Conservation (phyloP, 2,797 vertebrate species). For the Ctenopoma multispine region DNA sequence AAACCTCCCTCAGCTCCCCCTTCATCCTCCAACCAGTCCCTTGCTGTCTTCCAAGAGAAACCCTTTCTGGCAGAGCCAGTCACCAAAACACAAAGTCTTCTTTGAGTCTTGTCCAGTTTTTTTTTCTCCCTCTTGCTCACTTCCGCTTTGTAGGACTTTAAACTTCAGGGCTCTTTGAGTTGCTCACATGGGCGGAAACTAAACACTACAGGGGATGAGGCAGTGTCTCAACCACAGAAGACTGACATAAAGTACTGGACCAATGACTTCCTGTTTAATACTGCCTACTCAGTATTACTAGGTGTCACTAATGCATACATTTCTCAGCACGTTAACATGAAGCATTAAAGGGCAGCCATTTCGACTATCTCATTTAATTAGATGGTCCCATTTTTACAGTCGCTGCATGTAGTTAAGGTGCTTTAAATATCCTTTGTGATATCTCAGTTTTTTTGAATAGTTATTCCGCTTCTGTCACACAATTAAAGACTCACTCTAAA, state of each 20-base stretch:
- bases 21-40: conserved; percentile 58
- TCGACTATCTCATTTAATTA: conserved; percentile 24
- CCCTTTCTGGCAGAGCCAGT: conserved; percentile 71
- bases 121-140: conserved; percentile 70
- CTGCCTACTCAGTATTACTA: conserved; percentile 38
- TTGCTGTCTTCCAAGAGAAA: conserved; percentile 76
- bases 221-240: conserved; percentile 44
- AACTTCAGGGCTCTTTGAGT: conserved; percentile 90
- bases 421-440: conserved; percentile 40
- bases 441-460: conserved; percentile 19
- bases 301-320: background rate
- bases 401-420: conserved; percentile 12
- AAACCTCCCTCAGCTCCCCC: conserved; percentile 56
- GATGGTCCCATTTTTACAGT: conserved; percentile 18
- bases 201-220: conserved; percentile 52
- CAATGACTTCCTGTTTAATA: conserved; percentile 48
- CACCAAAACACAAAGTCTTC: conserved; percentile 88
- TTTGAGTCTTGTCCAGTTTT: conserved; percentile 88
- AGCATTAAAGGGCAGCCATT: background rate
- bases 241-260: conserved; percentile 38
- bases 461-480: conserved; percentile 18
- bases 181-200: conserved; percentile 81
- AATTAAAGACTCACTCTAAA: conserved; percentile 26
- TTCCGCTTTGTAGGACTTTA: conserved; percentile 90
- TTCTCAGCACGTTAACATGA: conserved; percentile 13